Evolutionary conservation across 2,888 invertebrate genomes (phyloP).

Genomic region (Epinotia bilunana): DNA sequence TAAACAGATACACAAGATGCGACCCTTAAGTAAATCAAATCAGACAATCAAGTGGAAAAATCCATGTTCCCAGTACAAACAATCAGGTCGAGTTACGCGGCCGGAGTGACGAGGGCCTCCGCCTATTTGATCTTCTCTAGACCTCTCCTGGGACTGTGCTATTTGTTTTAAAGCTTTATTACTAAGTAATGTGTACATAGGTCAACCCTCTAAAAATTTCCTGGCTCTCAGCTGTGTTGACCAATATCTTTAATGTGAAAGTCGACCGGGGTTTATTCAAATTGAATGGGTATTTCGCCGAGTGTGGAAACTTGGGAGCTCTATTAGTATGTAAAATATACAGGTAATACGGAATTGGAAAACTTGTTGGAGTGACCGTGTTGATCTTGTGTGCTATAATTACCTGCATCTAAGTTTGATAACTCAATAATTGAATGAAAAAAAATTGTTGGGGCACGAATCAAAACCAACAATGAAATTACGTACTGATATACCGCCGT

Average conservation of each 20-base stretch:
- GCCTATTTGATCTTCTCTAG: constrained; percentile 74
- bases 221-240: constrained; percentile 62
- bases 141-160: constrained; percentile 66
- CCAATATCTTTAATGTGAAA: constrained; percentile 78
- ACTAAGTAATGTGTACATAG: constrained; percentile 84
- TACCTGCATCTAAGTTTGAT: background rate
- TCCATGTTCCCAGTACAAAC: constrained; percentile 81
- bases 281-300: constrained; percentile 31
- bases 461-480: background rate
- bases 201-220: constrained; percentile 82
- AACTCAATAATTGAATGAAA: background rate
- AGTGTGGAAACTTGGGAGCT: constrained; percentile 10
- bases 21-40: constrained; percentile 79
- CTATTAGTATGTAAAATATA: constrained; percentile 8
- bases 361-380: background rate
- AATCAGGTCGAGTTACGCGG: constrained; percentile 81
- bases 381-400: background rate
- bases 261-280: constrained; percentile 41
- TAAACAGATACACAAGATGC: constrained; percentile 40
- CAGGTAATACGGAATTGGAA: constrained; percentile 8
- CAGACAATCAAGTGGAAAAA: constrained; percentile 85
- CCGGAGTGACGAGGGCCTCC: constrained; percentile 71
- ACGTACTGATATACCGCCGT: too few species aligned
- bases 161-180: constrained; percentile 85
- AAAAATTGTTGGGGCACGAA: background rate